Percentiles rank a stretch among this genome's conserved stretches.
Evolutionary conservation across 1,140 invertebrate species (phyloP).

Genomic region (Amyelois transitella): DNA sequence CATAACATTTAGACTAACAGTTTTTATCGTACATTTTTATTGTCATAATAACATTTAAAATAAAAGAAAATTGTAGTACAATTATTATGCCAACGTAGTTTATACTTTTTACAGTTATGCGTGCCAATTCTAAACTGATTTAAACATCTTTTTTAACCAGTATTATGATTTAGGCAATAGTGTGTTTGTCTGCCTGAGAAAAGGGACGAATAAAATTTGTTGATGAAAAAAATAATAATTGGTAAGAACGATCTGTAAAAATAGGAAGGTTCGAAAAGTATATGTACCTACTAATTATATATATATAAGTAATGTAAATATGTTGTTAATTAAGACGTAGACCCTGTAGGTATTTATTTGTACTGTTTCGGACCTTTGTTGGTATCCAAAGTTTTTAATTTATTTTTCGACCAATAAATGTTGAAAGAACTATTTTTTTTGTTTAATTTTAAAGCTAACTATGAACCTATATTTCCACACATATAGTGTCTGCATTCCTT

Average conservation of each 20-base stretch:
- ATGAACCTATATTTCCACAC: too few species aligned
- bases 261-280: slow-evolving; percentile 41
- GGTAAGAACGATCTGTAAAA: slow-evolving; percentile 49
- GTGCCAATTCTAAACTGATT: neutral
- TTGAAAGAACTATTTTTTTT: slow-evolving; percentile 58
- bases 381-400: slow-evolving; percentile 73
- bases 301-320: slow-evolving; percentile 47
- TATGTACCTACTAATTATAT: slow-evolving; percentile 53
- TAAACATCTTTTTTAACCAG: neutral
- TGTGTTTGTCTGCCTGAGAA: slow-evolving; percentile 10
- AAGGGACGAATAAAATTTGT: slow-evolving; percentile 47
- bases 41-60: too few species aligned
- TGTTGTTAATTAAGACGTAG: slow-evolving; percentile 64
- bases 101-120: too few species aligned
- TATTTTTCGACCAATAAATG: slow-evolving; percentile 75
- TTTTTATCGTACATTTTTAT: too few species aligned
- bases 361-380: slow-evolving; percentile 69
- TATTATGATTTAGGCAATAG: neutral
- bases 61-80: too few species aligned
- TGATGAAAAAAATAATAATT: slow-evolving; percentile 28
- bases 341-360: slow-evolving; percentile 70
- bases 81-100: too few species aligned
- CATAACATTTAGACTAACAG: too few species aligned
- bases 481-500: too few species aligned
- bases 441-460: slow-evolving; percentile 44